Evolutionary conservation across 2,797 vertebrate genomes (phyloP).

Genomic region (Sphaeramia orbicularis): DNA sequence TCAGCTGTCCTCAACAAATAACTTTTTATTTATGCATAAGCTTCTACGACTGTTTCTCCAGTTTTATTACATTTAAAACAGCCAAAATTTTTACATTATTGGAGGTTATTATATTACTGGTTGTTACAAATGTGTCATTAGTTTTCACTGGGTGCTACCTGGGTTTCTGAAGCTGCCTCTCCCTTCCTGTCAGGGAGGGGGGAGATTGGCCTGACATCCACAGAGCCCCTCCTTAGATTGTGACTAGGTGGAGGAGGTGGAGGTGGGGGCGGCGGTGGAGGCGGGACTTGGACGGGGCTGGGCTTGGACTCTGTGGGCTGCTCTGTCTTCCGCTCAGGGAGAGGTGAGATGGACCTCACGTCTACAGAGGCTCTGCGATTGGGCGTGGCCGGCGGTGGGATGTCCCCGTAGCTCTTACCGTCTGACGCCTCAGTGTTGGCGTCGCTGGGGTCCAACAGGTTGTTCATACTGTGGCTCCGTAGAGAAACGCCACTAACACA

Average conservation of each 20-base stretch:
- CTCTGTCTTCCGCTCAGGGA: constrained; percentile 71
- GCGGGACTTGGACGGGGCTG: constrained; percentile 52
- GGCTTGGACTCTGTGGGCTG: constrained; percentile 45
- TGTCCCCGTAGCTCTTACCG: constrained; percentile 60
- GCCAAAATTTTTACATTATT: no score
- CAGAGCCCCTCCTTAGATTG: constrained; percentile 60
- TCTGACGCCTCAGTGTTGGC: constrained; percentile 73
- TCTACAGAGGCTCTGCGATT: constrained; percentile 76
- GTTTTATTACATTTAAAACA: no score
- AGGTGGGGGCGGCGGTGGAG: constrained; percentile 57
- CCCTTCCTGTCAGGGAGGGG: constrained; percentile 67
- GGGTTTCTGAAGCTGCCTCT: constrained; percentile 62
- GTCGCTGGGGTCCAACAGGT: constrained; percentile 86
- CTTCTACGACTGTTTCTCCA: no score
- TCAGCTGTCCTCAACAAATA: no score
- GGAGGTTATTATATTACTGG: no score
- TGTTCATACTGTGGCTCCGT: constrained; percentile 90
- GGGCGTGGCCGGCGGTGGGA: constrained; percentile 67
- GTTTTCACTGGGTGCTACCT: constrained; percentile 55
- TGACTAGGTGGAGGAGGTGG: constrained; percentile 41
- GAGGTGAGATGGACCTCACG: constrained; percentile 66
- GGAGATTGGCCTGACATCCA: constrained; percentile 63
- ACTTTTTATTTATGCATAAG: no score
- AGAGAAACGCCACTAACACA: constrained; percentile 65
- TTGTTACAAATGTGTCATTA: no score